A percentile compares a stretch with the other conserved stretches of the same genome.
These are phyloP conservation scores for Macaria notata DNA, from an alignment of 2,888 invertebrate species.

Conservation along the genomic window DNA sequence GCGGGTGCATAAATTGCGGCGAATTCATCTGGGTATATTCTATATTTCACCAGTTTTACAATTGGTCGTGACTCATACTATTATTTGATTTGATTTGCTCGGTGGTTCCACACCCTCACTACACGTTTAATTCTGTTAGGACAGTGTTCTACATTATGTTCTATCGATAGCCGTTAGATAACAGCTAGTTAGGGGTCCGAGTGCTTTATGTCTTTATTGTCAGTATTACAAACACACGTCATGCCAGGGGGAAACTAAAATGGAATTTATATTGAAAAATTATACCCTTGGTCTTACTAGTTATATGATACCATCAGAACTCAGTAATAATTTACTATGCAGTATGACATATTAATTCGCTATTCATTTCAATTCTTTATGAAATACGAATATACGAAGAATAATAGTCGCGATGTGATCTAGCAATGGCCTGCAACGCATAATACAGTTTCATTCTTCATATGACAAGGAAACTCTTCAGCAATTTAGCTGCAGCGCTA, in stretches of 20 bases:
- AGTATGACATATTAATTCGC: too few relatives aligned
- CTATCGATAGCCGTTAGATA: slow-evolving; percentile 62
- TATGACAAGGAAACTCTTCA: background rate
- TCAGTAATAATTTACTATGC: too few relatives aligned
- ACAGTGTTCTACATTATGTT: slow-evolving; percentile 57
- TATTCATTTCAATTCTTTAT: too few relatives aligned
- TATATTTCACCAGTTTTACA: slow-evolving; percentile 27
- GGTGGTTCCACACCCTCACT: slow-evolving; percentile 35
- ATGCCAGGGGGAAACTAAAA: slow-evolving; percentile 37
- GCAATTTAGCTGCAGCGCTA: slow-evolving; percentile 19
- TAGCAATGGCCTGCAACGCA: too few relatives aligned
- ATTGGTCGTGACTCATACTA: slow-evolving; percentile 13
- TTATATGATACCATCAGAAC: too few relatives aligned
- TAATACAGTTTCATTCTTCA: background rate
- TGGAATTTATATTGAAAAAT: background rate
- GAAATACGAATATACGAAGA: too few relatives aligned
- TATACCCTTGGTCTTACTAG: background rate
- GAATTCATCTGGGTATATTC: slow-evolving; percentile 32
- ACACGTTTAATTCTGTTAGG: slow-evolving; percentile 58
- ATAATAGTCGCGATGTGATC: too few relatives aligned
- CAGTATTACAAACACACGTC: slow-evolving; percentile 54
- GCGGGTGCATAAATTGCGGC: slow-evolving; percentile 45
- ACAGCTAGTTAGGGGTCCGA: slow-evolving; percentile 56
- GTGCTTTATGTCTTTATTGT: slow-evolving; percentile 63
- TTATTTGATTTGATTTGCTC: slow-evolving; percentile 8